Evolutionary conservation across 1,140 invertebrate genomes (phyloP).

Genomic region (Drosophila gunungcola): DNA sequence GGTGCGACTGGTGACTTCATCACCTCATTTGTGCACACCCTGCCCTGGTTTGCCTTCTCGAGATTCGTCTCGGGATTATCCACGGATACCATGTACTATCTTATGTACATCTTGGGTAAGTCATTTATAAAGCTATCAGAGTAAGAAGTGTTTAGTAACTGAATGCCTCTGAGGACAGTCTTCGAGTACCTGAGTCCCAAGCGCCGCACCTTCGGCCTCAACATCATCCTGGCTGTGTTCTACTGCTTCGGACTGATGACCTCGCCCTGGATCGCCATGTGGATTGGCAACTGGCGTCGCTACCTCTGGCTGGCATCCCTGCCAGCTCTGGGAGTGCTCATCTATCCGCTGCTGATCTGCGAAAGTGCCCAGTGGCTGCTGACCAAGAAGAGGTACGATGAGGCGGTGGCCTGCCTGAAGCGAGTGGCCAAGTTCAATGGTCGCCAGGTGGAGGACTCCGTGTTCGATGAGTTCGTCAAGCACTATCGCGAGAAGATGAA

Average conservation of each 20-base stretch:
- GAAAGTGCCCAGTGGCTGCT: constrained; percentile 88
- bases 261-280: constrained; percentile 86
- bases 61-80: constrained; percentile 86
- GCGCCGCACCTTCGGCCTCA: constrained; percentile 86
- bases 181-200: constrained; percentile 87
- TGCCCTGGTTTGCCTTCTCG: constrained; percentile 85
- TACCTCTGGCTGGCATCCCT: constrained; percentile 85
- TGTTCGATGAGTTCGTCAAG: constrained; percentile 83
- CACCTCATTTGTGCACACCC: constrained; percentile 85
- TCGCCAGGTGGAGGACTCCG: constrained; percentile 82
- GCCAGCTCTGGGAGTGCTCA: constrained; percentile 84
- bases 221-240: constrained; percentile 87
- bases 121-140: neutral
- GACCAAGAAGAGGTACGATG: constrained; percentile 85
- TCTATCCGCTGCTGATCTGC: constrained; percentile 85
- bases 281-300: constrained; percentile 85
- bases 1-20: constrained; percentile 86
- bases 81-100: constrained; percentile 87
- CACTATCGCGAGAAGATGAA: constrained; percentile 71
- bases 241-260: constrained; percentile 86
- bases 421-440: constrained; percentile 86
- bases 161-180: constrained; percentile 53
- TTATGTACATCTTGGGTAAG: constrained; percentile 88
- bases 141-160: too few species aligned
- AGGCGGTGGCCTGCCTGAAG: constrained; percentile 86